A percentile compares a stretch with the other conserved stretches of the same genome.
Evolutionary conservation across 2,797 vertebrate genomes (phyloP).

Genomic region (Molothrus aeneus): DNA sequence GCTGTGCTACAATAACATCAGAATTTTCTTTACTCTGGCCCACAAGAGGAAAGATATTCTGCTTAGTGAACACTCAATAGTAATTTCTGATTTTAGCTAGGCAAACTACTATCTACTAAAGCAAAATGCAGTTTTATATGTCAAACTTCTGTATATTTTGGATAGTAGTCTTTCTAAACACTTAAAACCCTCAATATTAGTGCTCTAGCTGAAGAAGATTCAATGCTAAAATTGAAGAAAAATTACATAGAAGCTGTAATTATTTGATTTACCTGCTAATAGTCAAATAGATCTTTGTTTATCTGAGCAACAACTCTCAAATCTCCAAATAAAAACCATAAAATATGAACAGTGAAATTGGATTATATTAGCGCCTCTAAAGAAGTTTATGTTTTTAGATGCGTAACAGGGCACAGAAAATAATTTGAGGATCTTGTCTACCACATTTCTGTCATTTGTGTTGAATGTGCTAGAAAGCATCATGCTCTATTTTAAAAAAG

Average conservation of each 20-base stretch:
- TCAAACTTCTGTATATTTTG: neutral
- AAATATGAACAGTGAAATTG: neutral
- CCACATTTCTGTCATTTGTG: neutral
- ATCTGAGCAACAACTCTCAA: neutral
- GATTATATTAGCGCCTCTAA: neutral
- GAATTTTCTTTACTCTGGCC: neutral
- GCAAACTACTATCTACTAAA: neutral
- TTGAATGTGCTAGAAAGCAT: neutral
- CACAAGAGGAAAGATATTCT: neutral
- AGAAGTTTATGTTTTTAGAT: neutral
- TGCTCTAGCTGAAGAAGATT: neutral
- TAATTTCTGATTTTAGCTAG: neutral
- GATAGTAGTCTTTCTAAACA: neutral
- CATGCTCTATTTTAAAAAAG: neutral
- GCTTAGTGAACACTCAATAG: neutral
- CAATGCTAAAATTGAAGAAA: neutral
- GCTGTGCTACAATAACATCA: neutral
- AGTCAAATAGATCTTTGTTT: neutral
- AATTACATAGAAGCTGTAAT: neutral
- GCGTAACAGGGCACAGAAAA: neutral
- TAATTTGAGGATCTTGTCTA: neutral
- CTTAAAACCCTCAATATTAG: neutral
- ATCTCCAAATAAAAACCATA: neutral
- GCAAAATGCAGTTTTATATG: neutral
- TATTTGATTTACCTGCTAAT: neutral